Percentiles rank a stretch among this genome's conserved stretches.
Evolutionary conservation across 1,140 invertebrate genomes (phyloP).

Genomic region (Phenacoccus solenopsis): DNA sequence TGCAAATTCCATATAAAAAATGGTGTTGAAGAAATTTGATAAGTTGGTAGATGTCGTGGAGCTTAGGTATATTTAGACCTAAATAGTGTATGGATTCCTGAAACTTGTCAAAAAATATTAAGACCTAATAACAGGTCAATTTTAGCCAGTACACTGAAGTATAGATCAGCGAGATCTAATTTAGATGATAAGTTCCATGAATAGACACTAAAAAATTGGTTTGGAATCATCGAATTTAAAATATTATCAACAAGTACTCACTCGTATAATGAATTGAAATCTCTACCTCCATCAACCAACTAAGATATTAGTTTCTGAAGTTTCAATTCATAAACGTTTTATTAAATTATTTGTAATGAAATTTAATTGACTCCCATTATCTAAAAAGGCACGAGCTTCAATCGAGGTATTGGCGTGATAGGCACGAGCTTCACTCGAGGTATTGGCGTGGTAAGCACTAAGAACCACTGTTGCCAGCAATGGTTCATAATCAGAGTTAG

Average conservation of each 20-base stretch:
- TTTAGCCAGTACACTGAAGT: not conserved
- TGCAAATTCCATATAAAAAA: too few species aligned
- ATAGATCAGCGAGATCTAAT: not conserved
- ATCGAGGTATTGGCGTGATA: too few species aligned
- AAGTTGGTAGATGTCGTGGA: too few species aligned
- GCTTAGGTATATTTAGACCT: not conserved
- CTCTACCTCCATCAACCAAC: not conserved
- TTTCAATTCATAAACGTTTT: not conserved
- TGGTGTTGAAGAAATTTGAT: too few species aligned
- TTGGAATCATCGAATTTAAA: not conserved
- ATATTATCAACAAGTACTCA: not conserved
- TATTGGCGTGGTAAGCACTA: too few species aligned
- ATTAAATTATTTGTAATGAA: not conserved
- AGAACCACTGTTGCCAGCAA: too few species aligned
- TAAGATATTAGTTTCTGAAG: not conserved
- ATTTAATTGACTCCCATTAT: not conserved
- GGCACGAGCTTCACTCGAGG: not conserved
- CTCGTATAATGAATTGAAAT: not conserved
- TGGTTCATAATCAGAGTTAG: too few species aligned
- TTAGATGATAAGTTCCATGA: not conserved
- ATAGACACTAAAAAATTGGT: not conserved
- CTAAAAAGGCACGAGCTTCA: not conserved
- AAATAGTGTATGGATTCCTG: not conserved
- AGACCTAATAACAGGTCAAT: not conserved
- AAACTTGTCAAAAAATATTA: not conserved